Percentiles rank a stretch among this genome's conserved stretches.
phyloP scores from a whole-genome alignment of 2,888 invertebrate species.

The Exocentrus adspersus region DNA sequence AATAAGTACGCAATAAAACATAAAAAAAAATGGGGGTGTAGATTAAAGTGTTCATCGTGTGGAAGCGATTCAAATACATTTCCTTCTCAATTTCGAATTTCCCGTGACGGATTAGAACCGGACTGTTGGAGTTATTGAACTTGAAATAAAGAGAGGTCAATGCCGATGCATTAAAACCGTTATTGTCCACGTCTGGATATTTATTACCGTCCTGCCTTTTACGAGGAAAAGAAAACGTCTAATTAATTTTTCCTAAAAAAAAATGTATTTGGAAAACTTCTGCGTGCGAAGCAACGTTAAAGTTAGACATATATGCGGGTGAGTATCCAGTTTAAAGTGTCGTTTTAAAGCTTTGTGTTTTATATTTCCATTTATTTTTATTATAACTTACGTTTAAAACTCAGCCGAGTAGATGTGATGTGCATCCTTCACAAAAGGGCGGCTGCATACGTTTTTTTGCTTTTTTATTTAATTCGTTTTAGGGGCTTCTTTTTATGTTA shows the following conservation, averaged over 20 bases:
- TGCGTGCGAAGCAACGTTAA: neutral
- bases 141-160: too few species aligned
- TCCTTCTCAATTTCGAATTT: too few species aligned
- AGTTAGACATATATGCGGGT: neutral
- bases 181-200: too few species aligned
- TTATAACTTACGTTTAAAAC: conserved; percentile 41
- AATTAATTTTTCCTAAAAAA: neutral
- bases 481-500: conserved; percentile 39
- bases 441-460: conserved; percentile 21
- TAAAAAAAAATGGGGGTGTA: too few species aligned
- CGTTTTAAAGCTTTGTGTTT: conserved; percentile 25
- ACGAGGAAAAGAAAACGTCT: neutral
- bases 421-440: conserved; percentile 37
- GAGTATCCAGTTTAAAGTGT: conserved; percentile 1
- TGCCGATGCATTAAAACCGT: too few species aligned
- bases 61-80: too few species aligned
- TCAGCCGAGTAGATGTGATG: conserved; percentile 21
- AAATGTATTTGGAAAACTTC: neutral
- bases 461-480: conserved; percentile 40
- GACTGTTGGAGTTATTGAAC: too few species aligned
- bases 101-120: too few species aligned
- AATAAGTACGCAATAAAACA: too few species aligned
- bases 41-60: too few species aligned
- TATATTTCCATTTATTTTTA: conserved; percentile 31
- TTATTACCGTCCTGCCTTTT: neutral